These are phyloP conservation scores for honey bee (Apis mellifera) DNA, from an alignment of 1,140 invertebrate genomes.

Conservation along the genomic window DNA sequence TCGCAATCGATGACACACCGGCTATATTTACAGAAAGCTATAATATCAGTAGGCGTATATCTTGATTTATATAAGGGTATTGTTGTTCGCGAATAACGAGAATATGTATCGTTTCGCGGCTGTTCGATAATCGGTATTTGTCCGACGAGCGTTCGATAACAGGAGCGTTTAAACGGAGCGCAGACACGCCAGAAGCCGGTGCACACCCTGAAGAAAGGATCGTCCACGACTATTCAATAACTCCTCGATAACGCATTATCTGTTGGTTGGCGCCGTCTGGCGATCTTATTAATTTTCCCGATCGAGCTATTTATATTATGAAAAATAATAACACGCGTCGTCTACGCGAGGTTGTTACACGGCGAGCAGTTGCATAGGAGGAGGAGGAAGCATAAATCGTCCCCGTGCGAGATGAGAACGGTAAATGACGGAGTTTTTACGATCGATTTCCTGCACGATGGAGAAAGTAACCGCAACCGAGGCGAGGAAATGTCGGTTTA, in stretches of 20 bases:
- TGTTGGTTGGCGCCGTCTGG: slow-evolving; percentile 69
- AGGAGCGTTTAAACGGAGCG: slow-evolving; percentile 1
- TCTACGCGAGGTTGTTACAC: neutral
- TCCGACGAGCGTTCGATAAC: slow-evolving; percentile 15
- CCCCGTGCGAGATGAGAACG: neutral
- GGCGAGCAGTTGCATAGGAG: neutral
- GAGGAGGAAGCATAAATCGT: slow-evolving; percentile 31
- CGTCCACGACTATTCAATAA: slow-evolving; percentile 18
- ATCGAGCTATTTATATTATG: neutral
- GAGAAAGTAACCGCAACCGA: slow-evolving; percentile 23
- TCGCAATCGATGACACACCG: slow-evolving; percentile 1
- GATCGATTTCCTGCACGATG: slow-evolving; percentile 25
- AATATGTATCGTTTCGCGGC: slow-evolving; percentile 3
- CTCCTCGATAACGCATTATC: slow-evolving; percentile 71
- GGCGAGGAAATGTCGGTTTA: slow-evolving; percentile 17
- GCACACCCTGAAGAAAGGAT: neutral
- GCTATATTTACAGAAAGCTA: neutral
- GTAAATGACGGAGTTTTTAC: slow-evolving; percentile 6
- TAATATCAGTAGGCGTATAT: neutral
- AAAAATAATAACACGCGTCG: neutral
- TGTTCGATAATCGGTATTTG: slow-evolving; percentile 34
- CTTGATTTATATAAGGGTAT: slow-evolving; percentile 13
- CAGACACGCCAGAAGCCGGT: neutral
- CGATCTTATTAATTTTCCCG: slow-evolving; percentile 65
- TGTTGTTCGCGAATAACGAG: neutral